phyloP scores from a whole-genome alignment of 2,113 vertebrate species.

The Bos javanicus region DNA sequence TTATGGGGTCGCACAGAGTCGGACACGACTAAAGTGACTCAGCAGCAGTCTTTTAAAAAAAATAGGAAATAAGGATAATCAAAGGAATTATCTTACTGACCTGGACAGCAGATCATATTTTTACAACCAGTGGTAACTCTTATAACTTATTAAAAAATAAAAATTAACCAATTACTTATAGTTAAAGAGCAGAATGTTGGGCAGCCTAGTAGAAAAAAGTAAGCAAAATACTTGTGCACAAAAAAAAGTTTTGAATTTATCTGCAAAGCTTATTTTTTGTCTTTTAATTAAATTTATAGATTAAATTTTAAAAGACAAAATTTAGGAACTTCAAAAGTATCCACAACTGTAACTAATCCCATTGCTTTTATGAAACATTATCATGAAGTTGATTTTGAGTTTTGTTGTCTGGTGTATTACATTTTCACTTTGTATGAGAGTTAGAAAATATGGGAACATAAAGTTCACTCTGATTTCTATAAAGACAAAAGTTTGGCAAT shows the following conservation, averaged over 20 bases:
- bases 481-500: constrained; percentile 58
- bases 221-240: background rate
- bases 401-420: constrained; percentile 42
- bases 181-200: background rate
- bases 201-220: background rate
- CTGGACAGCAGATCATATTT: background rate
- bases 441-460: constrained; percentile 63
- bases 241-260: background rate
- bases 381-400: constrained; percentile 40
- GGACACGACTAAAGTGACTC: too few species aligned
- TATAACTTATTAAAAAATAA: constrained; percentile 1
- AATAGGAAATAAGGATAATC: background rate
- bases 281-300: constrained; percentile 9
- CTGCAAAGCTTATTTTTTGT: background rate
- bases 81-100: background rate
- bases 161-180: background rate
- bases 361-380: constrained; percentile 49
- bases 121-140: background rate
- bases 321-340: constrained; percentile 32
- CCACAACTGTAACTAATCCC: constrained; percentile 20
- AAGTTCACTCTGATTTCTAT: constrained; percentile 64
- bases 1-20: too few species aligned
- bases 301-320: constrained; percentile 28
- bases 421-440: constrained; percentile 55
- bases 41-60: background rate